Percentiles rank a stretch among this genome's conserved stretches.
phyloP scores from a whole-genome alignment of 2,113 vertebrate species.

The Ardeotis arabs region DNA sequence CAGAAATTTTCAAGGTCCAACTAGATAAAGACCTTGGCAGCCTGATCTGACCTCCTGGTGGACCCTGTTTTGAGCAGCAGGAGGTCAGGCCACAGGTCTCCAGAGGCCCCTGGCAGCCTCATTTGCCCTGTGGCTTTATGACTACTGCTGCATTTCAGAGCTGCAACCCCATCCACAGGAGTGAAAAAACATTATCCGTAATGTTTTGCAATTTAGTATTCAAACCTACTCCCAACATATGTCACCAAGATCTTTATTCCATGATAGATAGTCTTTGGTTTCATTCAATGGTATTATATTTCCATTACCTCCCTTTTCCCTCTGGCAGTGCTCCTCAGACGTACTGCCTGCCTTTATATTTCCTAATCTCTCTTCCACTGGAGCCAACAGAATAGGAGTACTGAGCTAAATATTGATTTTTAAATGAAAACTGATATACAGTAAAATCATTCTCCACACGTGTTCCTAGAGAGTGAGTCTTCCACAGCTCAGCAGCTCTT shows the following conservation, averaged over 20 bases:
- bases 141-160: background rate
- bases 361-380: background rate
- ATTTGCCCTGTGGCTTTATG: background rate
- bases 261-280: background rate
- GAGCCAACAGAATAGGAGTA: background rate
- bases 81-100: background rate
- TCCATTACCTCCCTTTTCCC: background rate
- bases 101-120: background rate
- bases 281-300: background rate
- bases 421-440: background rate
- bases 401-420: background rate
- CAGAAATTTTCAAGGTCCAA: background rate
- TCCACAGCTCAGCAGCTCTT: background rate
- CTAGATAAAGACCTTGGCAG: background rate
- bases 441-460: rapidly evolving
- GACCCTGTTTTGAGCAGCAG: background rate
- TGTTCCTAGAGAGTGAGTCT: background rate
- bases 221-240: background rate
- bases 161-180: background rate
- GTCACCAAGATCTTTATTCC: background rate
- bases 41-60: background rate
- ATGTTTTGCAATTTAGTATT: background rate
- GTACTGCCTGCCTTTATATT: rapidly evolving
- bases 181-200: background rate
- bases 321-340: background rate